These are phyloP conservation scores for Lophotriccus pileatus DNA, from an alignment of 2,797 vertebrate species.

Conservation along the genomic window DNA sequence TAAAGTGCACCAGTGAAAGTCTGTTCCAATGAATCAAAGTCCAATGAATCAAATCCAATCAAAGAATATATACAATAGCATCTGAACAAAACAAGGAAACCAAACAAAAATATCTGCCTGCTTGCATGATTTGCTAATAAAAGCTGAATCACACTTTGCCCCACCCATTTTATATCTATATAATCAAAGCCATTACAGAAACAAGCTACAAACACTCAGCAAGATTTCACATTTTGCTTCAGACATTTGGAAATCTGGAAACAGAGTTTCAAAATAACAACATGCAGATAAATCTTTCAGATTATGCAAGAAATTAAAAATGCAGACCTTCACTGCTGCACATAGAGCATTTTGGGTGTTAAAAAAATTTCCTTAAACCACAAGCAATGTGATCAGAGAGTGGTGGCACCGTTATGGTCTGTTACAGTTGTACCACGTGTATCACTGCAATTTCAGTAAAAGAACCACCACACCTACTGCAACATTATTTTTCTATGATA, in stretches of 20 bases:
- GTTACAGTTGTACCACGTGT: too few relatives aligned
- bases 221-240: background rate
- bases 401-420: conserved; percentile 22
- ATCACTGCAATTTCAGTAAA: background rate
- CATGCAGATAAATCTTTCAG: background rate
- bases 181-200: background rate
- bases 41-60: too few relatives aligned
- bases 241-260: background rate
- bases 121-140: background rate
- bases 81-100: background rate
- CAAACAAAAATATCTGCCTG: background rate
- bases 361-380: background rate
- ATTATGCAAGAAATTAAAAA: background rate
- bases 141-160: background rate
- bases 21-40: background rate
- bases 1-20: background rate
- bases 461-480: background rate
- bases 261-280: background rate
- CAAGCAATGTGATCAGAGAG: background rate
- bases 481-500: background rate
- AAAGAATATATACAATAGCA: background rate
- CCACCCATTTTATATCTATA: background rate
- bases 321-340: background rate
- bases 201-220: background rate
- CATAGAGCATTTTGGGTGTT: fast-evolving